Evolutionary conservation across 2,888 invertebrate species (phyloP).

Genomic region (Trichopria drosophilae): DNA sequence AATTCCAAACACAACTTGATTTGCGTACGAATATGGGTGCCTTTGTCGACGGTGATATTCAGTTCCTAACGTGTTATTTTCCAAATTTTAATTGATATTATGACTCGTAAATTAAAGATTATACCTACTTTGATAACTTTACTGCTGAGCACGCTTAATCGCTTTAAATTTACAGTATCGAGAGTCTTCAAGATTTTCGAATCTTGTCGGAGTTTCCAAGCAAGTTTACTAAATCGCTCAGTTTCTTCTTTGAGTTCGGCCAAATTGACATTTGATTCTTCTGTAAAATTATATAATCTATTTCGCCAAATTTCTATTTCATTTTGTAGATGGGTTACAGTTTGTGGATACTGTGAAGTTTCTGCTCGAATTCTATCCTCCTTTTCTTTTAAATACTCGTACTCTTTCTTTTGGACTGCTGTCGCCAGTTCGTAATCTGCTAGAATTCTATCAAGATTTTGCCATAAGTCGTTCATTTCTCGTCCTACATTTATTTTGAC

Average conservation of each 20-base stretch:
- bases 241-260: conserved; percentile 39
- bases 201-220: conserved; percentile 61
- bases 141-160: conserved; percentile 67
- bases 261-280: conserved; percentile 41
- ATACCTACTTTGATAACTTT: conserved; percentile 61
- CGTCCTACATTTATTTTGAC: conserved; percentile 39
- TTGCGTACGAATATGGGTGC: conserved; percentile 66
- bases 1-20: conserved; percentile 69
- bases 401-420: conserved; percentile 50
- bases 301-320: conserved; percentile 43
- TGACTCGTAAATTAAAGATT: not conserved
- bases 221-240: conserved; percentile 39
- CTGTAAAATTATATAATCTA: conserved; percentile 34
- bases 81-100: not conserved
- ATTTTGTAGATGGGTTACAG: conserved; percentile 43
- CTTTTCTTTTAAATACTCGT: conserved; percentile 59
- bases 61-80: conserved; percentile 41
- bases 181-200: conserved; percentile 60
- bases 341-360: conserved; percentile 51
- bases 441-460: conserved; percentile 42
- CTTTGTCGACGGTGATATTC: conserved; percentile 61
- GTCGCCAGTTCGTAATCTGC: conserved; percentile 48
- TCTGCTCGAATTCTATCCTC: conserved; percentile 61
- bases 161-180: conserved; percentile 63
- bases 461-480: conserved; percentile 47